A percentile compares a stretch with the other conserved stretches of the same genome.
Conservation (phyloP, 2,888 invertebrate species). For the Meliscaeva auricollis region DNA sequence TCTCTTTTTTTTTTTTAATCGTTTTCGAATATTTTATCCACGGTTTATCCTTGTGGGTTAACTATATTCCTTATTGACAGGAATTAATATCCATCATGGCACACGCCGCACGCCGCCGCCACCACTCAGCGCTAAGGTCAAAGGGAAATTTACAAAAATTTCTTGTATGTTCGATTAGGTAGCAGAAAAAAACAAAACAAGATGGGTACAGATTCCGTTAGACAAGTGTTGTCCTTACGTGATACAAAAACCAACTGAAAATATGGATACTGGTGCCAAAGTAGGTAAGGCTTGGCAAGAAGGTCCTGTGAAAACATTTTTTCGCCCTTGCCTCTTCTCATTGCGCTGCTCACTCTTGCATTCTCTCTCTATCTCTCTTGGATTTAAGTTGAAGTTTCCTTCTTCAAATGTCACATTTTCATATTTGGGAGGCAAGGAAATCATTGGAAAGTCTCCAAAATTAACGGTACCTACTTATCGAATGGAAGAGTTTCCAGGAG, state of each 20-base stretch:
- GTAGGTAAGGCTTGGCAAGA: slow-evolving; percentile 71
- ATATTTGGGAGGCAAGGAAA: not conserved
- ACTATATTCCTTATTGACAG: slow-evolving; percentile 43
- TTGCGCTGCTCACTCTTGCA: slow-evolving; percentile 20
- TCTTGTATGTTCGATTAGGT: slow-evolving; percentile 12
- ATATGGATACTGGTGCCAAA: slow-evolving; percentile 67
- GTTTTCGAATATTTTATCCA: slow-evolving; percentile 53
- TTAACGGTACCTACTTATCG: slow-evolving; percentile 22
- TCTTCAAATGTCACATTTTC: slow-evolving; percentile 36
- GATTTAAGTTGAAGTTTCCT: not conserved
- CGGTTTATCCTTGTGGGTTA: slow-evolving; percentile 52
- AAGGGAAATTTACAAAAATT: not conserved
- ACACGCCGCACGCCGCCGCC: slow-evolving; percentile 54
- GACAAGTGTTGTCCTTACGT: slow-evolving; percentile 67
- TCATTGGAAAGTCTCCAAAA: slow-evolving; percentile 66
- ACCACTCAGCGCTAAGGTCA: not conserved
- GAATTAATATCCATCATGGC: slow-evolving; percentile 57
- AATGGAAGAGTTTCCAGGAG: slow-evolving; percentile 40
- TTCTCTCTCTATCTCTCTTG: no score
- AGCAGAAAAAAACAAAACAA: slow-evolving; percentile 17
- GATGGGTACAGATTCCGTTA: slow-evolving; percentile 53
- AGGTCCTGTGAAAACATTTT: slow-evolving; percentile 45
- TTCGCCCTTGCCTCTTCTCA: slow-evolving; percentile 1
- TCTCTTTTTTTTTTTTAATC: slow-evolving; percentile 33
- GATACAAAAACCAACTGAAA: slow-evolving; percentile 76